Evolutionary conservation across 2,797 vertebrate species (phyloP).

Genomic region (Macrochelys suwanniensis): DNA sequence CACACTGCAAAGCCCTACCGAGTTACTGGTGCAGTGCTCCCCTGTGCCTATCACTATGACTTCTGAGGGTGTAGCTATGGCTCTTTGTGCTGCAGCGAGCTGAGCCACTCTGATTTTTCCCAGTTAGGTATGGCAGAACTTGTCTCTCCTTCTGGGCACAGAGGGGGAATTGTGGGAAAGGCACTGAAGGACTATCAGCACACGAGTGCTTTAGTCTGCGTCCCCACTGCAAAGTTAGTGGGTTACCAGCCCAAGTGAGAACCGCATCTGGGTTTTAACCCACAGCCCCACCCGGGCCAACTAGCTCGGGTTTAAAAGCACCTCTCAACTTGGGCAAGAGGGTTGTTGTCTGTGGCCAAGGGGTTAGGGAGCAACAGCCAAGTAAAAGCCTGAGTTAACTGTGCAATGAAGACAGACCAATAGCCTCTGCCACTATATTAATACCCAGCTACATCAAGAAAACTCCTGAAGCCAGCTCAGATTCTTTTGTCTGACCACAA

Average conservation of each 20-base stretch:
- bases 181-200: background rate
- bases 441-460: background rate
- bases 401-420: background rate
- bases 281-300: background rate
- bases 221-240: background rate
- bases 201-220: background rate
- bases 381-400: background rate
- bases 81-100: background rate
- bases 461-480: background rate
- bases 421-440: background rate
- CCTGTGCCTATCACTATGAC: background rate
- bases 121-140: background rate
- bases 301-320: background rate
- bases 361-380: background rate
- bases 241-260: background rate
- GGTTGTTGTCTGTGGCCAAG: background rate
- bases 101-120: background rate
- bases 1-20: background rate
- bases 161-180: background rate
- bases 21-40: background rate
- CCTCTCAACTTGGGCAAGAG: background rate
- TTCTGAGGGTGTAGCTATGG: background rate
- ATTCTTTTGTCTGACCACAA: background rate
- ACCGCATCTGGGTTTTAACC: background rate
- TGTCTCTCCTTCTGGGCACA: background rate